Evolutionary conservation across 1,140 invertebrate genomes (phyloP), one percentile per base, ranked within the genome.

Genomic region (Drosophila grimshawi): DNA sequence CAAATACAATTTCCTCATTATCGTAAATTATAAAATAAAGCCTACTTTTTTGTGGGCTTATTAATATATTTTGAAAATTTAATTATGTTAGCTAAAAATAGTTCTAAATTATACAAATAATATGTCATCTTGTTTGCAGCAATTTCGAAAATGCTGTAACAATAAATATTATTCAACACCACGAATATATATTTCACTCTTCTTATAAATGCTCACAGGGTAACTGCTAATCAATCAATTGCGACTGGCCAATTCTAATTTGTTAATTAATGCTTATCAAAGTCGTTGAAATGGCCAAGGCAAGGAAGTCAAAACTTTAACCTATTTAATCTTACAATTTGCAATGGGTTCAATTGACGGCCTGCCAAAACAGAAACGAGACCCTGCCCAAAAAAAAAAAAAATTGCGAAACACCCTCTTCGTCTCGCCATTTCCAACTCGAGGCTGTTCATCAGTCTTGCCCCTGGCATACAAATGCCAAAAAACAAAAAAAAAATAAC

Each of bases 391-490:
- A 49, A 33, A 51, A 11, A 48, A n/a, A 19, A n/a, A 30, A 10
- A 5, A 39, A 8, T 51, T 19, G 2, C 19, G 19, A 19, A 19
- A 19, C 19, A 19, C 19, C 19, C 19, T 37, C 10, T 6, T 37
- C 37, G 19, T n/a, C 2, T 27, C 41, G 7, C 5, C 32, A 4
- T 30, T 43, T 56, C 35, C 33, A 10, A 3, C 8, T n/a, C 35
- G 33, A 37, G 45, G 7, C 35, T 35, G 4, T 8, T 8, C 29
- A 11, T 8, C 27, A 59, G 64, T 53, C 75, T 78, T 78, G 75
- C 70, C 75, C 48, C 52, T 78, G 75, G 75, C 75, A 63, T 57
- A 75, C 72, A 65, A 75, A 69, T 30, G 19, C 7, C 7, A 30
- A 41, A 45, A 30, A 52, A 6, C 35, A n/a, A 11, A 57, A 64